Conservation (phyloP, 1,140 invertebrate genomes). For the Melipona quadrifasciata region DNA sequence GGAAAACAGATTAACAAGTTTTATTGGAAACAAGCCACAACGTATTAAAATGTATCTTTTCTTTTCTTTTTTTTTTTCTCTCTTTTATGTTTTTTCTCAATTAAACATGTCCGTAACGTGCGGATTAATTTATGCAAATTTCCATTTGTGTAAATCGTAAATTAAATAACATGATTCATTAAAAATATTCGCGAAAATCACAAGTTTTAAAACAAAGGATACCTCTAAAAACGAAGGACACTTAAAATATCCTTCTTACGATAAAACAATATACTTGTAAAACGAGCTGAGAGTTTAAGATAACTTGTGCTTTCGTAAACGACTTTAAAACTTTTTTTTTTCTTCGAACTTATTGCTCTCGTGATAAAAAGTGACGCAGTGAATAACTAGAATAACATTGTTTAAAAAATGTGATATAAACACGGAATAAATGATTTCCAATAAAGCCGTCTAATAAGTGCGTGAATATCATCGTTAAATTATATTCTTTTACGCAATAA, state of each 20-base stretch:
- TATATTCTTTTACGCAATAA: slow-evolving; percentile 35
- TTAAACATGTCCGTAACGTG: not conserved
- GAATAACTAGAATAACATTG: not conserved
- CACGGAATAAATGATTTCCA: not conserved
- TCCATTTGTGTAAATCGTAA: not conserved
- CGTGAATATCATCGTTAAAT: slow-evolving; percentile 23
- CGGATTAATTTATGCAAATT: not conserved
- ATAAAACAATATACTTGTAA: slow-evolving; percentile 31
- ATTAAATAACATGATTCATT: slow-evolving; percentile 12
- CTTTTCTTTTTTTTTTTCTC: not conserved
- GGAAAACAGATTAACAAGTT: not conserved
- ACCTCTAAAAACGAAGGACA: not conserved
- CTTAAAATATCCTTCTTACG: slow-evolving; percentile 9
- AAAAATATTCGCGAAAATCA: slow-evolving; percentile 17
- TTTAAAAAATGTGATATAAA: slow-evolving; percentile 3
- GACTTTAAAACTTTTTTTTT: not conserved
- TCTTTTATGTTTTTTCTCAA: no score
- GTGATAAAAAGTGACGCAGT: not conserved
- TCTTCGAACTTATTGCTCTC: not conserved
- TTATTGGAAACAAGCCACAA: not conserved
- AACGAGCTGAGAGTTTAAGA: not conserved
- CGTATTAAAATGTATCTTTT: slow-evolving; percentile 13
- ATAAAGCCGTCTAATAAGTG: slow-evolving; percentile 3
- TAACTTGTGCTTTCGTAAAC: not conserved
- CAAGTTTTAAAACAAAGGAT: slow-evolving; percentile 20